Conservation (phyloP, 1,140 invertebrate genomes). For the Rhopalosiphum maidis region DNA sequence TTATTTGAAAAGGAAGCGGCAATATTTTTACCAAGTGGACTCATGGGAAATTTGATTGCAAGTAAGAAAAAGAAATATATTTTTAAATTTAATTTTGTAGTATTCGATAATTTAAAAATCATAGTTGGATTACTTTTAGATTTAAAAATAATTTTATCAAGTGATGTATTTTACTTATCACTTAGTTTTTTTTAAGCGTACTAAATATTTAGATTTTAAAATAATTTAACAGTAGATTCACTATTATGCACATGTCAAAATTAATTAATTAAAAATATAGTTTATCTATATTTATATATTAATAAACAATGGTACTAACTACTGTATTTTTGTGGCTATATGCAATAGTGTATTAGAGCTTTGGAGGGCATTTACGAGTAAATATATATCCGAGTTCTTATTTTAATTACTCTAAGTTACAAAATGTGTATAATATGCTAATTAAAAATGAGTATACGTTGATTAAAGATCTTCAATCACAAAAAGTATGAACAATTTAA, state of each 20-base stretch:
- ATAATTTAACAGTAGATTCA: background rate
- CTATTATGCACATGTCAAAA: background rate
- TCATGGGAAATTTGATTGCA: slow-evolving; percentile 93
- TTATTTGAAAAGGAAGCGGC: slow-evolving; percentile 88
- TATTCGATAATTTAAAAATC: background rate
- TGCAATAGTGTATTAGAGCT: no score
- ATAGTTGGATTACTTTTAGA: background rate
- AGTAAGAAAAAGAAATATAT: slow-evolving; percentile 65
- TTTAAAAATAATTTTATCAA: background rate
- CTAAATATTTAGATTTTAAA: background rate
- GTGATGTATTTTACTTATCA: background rate
- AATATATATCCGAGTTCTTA: no score
- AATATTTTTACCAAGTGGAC: slow-evolving; percentile 88
- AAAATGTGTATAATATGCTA: no score
- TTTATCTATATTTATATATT: no score
- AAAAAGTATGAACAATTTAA: no score
- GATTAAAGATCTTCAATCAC: no score
- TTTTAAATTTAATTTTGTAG: background rate
- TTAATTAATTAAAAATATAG: background rate
- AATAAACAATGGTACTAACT: no score
- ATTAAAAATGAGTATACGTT: no score
- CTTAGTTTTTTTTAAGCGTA: no score
- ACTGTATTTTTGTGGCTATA: no score
- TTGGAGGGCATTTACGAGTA: no score
- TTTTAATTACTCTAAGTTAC: no score